Percentiles rank a stretch among this genome's conserved stretches.
Evolutionary conservation across 2,113 vertebrate genomes (phyloP).

Genomic region (Mastomys natalensis): DNA sequence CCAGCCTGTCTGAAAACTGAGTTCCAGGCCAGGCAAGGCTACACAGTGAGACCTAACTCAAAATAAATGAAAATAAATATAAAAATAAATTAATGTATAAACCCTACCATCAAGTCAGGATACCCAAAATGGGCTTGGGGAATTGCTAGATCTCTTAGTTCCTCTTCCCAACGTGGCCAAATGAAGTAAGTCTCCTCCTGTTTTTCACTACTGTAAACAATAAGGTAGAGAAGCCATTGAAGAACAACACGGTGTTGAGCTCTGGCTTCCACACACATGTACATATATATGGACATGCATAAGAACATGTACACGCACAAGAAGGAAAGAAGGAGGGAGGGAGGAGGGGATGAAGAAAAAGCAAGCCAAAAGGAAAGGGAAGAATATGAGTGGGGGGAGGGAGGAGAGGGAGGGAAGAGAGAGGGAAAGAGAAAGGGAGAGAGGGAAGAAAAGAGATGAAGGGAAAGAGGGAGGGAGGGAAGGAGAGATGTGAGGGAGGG

Average conservation of each 20-base stretch:
- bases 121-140: neutral
- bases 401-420: no score
- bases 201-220: neutral
- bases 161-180: neutral
- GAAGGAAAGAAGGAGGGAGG: no score
- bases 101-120: neutral
- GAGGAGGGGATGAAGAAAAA: no score
- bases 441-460: no score
- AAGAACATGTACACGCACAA: no score
- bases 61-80: neutral
- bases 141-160: neutral
- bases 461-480: no score
- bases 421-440: no score
- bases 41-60: neutral
- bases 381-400: no score
- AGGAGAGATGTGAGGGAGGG: no score
- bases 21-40: neutral
- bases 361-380: no score
- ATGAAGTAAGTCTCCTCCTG: neutral
- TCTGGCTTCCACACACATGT: neutral
- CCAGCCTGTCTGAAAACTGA: no score
- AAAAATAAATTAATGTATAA: neutral
- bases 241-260: neutral
- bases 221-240: neutral
- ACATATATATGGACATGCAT: neutral